A percentile compares a stretch with the other conserved stretches of the same genome.
Evolutionary conservation across 2,113 vertebrate genomes (phyloP).

Genomic region (Seriola rivoliana): DNA sequence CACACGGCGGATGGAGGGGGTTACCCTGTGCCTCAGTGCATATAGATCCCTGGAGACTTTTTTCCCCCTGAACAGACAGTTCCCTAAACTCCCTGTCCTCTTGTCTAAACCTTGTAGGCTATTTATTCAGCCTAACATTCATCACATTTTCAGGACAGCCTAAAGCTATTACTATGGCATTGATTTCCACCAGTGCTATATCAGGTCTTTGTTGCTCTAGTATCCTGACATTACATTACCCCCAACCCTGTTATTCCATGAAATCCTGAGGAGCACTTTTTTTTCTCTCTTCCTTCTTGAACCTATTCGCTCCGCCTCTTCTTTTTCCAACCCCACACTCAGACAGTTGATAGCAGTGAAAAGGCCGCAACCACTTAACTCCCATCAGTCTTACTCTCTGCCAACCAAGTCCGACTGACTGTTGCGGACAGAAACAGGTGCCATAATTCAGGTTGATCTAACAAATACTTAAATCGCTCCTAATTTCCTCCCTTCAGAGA

Average conservation of each 20-base stretch:
- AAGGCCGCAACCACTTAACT: not conserved
- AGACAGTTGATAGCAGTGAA: not conserved
- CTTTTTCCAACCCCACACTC: not conserved
- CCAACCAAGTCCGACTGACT: conserved; percentile 4
- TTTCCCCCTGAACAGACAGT: conserved; percentile 13
- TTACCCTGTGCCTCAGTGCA: conserved; percentile 92
- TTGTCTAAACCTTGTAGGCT: conserved; percentile 12
- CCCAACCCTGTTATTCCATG: conserved; percentile 18
- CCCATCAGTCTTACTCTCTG: not conserved
- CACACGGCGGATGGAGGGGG: conserved; percentile 91
- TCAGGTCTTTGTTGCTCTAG: conserved; percentile 20
- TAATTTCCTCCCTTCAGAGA: not conserved
- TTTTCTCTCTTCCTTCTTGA: not conserved
- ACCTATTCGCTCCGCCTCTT: not conserved
- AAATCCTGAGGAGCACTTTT: not conserved
- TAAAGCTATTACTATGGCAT: conserved; percentile 19
- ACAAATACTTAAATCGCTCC: not conserved
- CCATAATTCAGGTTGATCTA: conserved; percentile 3
- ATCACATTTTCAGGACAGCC: conserved; percentile 18
- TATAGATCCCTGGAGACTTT: conserved; percentile 77
- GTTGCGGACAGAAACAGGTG: not conserved
- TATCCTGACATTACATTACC: not conserved
- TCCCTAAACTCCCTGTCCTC: not conserved
- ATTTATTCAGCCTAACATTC: conserved; percentile 29
- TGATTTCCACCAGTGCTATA: conserved; percentile 17